A percentile compares a stretch with the other conserved stretches of the same genome.
These are phyloP conservation scores for Eilema griseolum DNA, from an alignment of 2,888 invertebrate genomes.

Conservation along the genomic window DNA sequence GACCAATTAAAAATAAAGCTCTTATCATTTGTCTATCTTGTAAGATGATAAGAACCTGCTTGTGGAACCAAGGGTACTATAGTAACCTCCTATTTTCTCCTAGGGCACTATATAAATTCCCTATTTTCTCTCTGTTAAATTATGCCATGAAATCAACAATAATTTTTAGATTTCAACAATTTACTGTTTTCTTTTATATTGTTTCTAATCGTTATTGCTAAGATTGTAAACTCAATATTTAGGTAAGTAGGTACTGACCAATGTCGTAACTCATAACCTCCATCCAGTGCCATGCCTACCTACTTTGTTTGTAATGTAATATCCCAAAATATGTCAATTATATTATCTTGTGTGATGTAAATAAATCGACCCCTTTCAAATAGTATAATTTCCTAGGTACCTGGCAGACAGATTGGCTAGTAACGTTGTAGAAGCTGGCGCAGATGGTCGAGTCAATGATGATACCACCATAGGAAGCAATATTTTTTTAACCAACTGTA, in stretches of 20 bases:
- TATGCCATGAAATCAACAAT: no score
- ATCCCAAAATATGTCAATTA: no score
- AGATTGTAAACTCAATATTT: no score
- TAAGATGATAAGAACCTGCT: slow-evolving; percentile 13
- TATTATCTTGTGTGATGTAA: no score
- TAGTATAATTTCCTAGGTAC: slow-evolving; percentile 40
- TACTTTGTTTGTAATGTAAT: no score
- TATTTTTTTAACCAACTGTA: no score
- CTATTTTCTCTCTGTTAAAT: neutral
- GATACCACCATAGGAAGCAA: slow-evolving; percentile 32
- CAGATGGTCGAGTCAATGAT: slow-evolving; percentile 65
- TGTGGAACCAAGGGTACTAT: neutral
- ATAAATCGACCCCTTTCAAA: neutral
- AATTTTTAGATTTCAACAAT: no score
- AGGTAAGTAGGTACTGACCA: no score
- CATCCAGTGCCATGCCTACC: no score
- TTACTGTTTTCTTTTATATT: no score
- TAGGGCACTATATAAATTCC: neutral
- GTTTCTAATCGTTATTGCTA: no score
- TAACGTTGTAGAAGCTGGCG: slow-evolving; percentile 64
- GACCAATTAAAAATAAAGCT: slow-evolving; percentile 47
- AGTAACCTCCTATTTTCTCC: neutral
- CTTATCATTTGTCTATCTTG: slow-evolving; percentile 30
- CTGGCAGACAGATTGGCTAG: slow-evolving; percentile 69
- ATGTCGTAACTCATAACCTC: no score